Percentiles rank a stretch among this genome's conserved stretches.
Conservation (phyloP, 2,797 vertebrate species). For the Falco naumanni region DNA sequence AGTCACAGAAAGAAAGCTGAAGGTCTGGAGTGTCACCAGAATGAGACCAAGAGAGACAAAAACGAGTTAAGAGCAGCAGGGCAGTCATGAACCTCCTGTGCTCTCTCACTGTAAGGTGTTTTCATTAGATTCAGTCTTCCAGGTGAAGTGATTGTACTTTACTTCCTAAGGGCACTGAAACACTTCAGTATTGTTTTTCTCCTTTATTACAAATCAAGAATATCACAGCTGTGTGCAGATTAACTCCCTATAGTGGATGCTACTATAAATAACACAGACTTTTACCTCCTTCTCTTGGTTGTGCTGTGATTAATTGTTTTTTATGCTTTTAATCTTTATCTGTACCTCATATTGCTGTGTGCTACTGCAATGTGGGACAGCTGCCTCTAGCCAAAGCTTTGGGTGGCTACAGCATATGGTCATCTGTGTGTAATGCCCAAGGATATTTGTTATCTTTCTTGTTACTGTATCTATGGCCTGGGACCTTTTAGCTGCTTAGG, state of each 20-base stretch:
- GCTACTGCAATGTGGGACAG: not conserved
- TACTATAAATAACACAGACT: not conserved
- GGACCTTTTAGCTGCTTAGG: not conserved
- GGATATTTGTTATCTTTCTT: not conserved
- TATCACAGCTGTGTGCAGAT: not conserved
- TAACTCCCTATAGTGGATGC: not conserved
- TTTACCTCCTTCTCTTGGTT: not conserved
- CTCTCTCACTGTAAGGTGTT: not conserved
- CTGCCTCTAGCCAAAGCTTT: not conserved
- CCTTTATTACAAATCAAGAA: not conserved
- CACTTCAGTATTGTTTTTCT: not conserved
- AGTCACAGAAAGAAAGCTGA: not conserved
- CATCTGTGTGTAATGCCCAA: no score
- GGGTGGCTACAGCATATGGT: not conserved
- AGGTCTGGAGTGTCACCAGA: not conserved
- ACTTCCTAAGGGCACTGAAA: not conserved
- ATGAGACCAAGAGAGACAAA: not conserved
- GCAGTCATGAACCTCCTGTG: not conserved
- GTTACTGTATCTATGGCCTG: not conserved
- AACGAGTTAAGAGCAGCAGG: not conserved
- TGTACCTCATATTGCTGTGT: not conserved
- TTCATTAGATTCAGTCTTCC: not conserved
- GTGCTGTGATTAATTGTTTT: not conserved
- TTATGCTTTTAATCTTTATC: not conserved
- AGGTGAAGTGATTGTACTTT: not conserved